Base-by-base conservation (phyloP, 2,797 vertebrate genomes). In the Syndactyla subalaris region DNA sequence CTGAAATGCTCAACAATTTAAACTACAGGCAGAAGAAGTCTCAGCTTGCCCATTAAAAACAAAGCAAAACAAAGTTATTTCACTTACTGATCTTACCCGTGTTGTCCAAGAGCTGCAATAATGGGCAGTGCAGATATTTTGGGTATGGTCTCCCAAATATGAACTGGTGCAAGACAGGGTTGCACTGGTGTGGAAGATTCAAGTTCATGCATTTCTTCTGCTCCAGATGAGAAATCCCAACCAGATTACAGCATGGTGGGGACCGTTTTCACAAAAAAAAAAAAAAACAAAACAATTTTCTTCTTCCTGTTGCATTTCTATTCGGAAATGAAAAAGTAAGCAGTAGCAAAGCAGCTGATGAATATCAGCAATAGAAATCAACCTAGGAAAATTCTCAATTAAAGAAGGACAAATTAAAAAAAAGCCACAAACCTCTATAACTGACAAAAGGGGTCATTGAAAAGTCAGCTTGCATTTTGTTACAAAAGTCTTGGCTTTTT, bases 1-100 rank as follows among this genome's bases (percentile, higher is more conserved):
- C 61, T 83, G 89, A 89, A 94, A 86, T 73, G 61, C 90, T 59
- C 45, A 84, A 48, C 82, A 73, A 26, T 81, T 92, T 29, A 57
- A 88, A n/a, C 51, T 70, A 38, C 14, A 48, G 65, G 46, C 43
- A 80, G 62, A 70, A 83, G 86, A 70, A 51, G 16, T 74, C 89
- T 93, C 89, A 78, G 57, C 18, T 81, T 70, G 14, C 49, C 43
- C 41, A 32, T 88, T 88, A 63, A 71, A 92, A 91, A 5, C 17
- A 71, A 78, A 92, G 17, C 24, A 63, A 82, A 94, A 2, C 36
- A 45, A 55, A 74, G 48, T 85, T 61, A 36, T 68, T 89, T 73
- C 39, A 41, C 24, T 85, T 83, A 3, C 24, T 65, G 63, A 27
- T 84, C 26, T 85, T 58, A 59, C 12, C 13, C 9, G 3, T 57